A percentile compares a stretch with the other conserved stretches of the same genome.
These are phyloP conservation scores for Pemphigus obesinymphae DNA, from an alignment of 1,140 invertebrate genomes.

Conservation along the genomic window DNA sequence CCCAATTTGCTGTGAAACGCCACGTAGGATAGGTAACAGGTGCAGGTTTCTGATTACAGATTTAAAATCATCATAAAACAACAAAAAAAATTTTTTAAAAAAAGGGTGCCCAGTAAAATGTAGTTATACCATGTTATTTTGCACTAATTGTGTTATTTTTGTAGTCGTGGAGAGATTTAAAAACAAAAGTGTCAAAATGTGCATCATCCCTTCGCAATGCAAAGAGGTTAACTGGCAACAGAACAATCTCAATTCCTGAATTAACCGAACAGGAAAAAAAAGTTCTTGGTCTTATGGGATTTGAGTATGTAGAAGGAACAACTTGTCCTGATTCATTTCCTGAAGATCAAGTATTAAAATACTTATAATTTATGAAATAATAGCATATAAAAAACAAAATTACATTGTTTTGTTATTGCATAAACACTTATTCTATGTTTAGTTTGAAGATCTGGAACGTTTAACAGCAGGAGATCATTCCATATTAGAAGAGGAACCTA, in stretches of 20 bases:
- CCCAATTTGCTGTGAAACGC: no score
- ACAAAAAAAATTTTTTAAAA: no score
- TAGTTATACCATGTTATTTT: no score
- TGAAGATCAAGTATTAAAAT: not conserved
- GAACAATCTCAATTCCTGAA: not conserved
- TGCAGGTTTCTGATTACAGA: no score
- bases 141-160: no score
- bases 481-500: not conserved
- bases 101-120: no score
- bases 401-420: no score
- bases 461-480: not conserved
- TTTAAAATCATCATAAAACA: no score
- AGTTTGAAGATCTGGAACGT: not conserved
- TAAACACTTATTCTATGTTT: not conserved
- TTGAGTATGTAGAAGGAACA: not conserved
- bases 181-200: not conserved
- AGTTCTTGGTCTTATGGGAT: not conserved
- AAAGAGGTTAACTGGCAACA: not conserved
- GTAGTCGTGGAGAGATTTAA: not conserved
- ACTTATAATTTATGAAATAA: not conserved
- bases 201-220: not conserved
- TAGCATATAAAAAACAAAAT: not conserved
- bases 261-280: not conserved
- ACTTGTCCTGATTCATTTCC: not conserved
- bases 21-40: no score